Percentiles rank a stretch among this genome's conserved stretches.
Conservation (phyloP, 2,888 invertebrate species). For the Tachina fera region DNA sequence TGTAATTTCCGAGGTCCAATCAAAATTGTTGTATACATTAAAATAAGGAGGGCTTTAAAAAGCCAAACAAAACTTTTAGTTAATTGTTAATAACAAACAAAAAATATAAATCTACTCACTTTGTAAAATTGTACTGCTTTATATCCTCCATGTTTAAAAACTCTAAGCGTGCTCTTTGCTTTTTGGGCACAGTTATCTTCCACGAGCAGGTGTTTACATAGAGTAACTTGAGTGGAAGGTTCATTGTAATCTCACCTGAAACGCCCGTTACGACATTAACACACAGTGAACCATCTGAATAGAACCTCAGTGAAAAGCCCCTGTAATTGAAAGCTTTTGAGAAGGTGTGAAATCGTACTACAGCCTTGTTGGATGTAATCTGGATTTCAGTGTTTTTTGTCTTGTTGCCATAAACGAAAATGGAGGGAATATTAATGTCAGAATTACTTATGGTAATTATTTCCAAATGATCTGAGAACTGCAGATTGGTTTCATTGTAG, state of each 20-base stretch:
- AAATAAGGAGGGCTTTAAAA: slow-evolving; percentile 23
- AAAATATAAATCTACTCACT: slow-evolving; percentile 58
- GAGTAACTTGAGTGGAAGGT: slow-evolving; percentile 57
- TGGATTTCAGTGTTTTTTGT: slow-evolving; percentile 81
- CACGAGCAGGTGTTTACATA: slow-evolving; percentile 85
- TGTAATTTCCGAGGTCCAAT: slow-evolving; percentile 78
- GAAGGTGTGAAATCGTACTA: slow-evolving; percentile 84
- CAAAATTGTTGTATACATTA: slow-evolving; percentile 74
- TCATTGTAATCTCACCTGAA: slow-evolving; percentile 83
- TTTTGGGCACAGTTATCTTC: slow-evolving; percentile 87
- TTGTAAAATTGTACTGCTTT: slow-evolving; percentile 19
- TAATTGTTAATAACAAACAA: neutral
- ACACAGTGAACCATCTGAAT: slow-evolving; percentile 85
- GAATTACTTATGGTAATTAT: slow-evolving; percentile 75
- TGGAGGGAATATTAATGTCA: slow-evolving; percentile 43
- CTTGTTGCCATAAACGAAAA: slow-evolving; percentile 82
- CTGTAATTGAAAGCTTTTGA: slow-evolving; percentile 81
- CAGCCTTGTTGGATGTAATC: slow-evolving; percentile 83
- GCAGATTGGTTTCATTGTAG: slow-evolving; percentile 71
- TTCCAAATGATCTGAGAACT: slow-evolving; percentile 81
- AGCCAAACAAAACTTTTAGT: neutral
- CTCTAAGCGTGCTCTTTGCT: slow-evolving; percentile 85
- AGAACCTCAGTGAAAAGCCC: slow-evolving; percentile 88
- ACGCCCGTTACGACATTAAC: slow-evolving; percentile 86
- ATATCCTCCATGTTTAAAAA: slow-evolving; percentile 63